Base-by-base conservation (phyloP, 2,797 vertebrate genomes). In the Oreortyx pictus region DNA sequence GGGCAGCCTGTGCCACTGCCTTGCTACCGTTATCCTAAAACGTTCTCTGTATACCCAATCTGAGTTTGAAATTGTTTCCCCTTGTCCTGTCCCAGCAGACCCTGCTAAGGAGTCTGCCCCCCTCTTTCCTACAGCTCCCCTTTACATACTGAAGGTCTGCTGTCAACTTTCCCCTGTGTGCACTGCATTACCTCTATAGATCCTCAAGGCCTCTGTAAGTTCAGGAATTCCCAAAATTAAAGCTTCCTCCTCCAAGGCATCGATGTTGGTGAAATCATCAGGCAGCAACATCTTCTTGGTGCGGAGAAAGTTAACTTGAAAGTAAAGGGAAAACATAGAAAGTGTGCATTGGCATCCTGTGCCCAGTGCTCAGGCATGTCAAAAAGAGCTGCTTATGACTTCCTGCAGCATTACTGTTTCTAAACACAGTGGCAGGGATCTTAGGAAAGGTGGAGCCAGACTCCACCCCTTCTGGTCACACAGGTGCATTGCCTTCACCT, bases 231-330 rank as follows among this genome's bases (percentile, higher is more conserved):
- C 97, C 72, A 97, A 67, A 60, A 92, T 91, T 79, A 95, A 95
- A 9, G 96, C 96, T 94, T 97, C 96, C 33, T 94, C 94, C 92
- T 96, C 97, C 92, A 98, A 91, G 46, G 83, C 89, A 49, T 97
- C 97, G 33, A 96, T 95, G 80, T 90, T 97, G 37, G 94, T 96
- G 90, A 98, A 98, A 61, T 97, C 94, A 88, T 98, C 96, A 3
- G 97, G 98, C 78, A 98, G 78, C 62, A 98, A 81, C 82, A 98
- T 93, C 88, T 97, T 97, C 90, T 94, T 97, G 33, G 95, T 97
- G 71, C 92, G 95, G 89, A 98, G 97, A 94, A 98, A 98, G 93
- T 97, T 97, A 73, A 97, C 97, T 98, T 90, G 85, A 95, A 95
- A 94, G 83, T 71, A 90, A 89, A 86, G 52, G 93, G 61, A 94